Conservation (phyloP, 2,888 invertebrate species). For the Caenorhabditis sinica region DNA sequence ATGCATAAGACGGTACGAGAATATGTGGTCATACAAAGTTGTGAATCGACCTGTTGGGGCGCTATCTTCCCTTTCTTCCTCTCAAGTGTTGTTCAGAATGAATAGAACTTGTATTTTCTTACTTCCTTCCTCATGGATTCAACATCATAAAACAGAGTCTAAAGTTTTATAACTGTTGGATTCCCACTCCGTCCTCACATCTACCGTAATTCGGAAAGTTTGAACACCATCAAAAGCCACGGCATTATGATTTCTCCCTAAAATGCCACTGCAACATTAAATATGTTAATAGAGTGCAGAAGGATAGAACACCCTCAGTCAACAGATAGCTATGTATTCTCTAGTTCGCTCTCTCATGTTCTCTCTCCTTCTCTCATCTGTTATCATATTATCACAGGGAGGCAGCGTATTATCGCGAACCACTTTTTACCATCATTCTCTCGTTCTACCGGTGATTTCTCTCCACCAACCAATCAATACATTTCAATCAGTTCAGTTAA, state of each 20-base stretch:
- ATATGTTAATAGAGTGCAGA: conserved; percentile 12
- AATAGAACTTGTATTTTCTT: neutral
- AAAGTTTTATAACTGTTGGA: neutral
- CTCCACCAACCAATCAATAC: conserved; percentile 14
- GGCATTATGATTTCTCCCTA: neutral
- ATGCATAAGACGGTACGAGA: no score
- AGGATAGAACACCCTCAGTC: no score
- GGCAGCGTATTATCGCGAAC: conserved; percentile 8
- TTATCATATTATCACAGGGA: conserved; percentile 47
- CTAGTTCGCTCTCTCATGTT: neutral
- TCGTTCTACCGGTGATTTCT: neutral
- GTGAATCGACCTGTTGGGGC: neutral
- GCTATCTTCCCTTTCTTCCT: neutral
- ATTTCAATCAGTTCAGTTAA: conserved; percentile 12
- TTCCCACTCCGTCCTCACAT: no score
- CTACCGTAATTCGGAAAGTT: no score
- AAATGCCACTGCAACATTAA: conserved; percentile 13
- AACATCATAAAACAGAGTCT: no score
- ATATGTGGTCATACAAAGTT: neutral
- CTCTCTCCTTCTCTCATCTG: conserved; percentile 2
- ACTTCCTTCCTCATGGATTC: neutral
- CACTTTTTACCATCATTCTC: neutral
- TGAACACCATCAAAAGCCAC: no score
- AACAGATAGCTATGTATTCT: conserved; percentile 2
- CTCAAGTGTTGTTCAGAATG: conserved; percentile 14